Evolutionary conservation across 2,113 vertebrate species (phyloP), one percentile per base, ranked within the genome.

Genomic region (Glaucidium brasilianum): DNA sequence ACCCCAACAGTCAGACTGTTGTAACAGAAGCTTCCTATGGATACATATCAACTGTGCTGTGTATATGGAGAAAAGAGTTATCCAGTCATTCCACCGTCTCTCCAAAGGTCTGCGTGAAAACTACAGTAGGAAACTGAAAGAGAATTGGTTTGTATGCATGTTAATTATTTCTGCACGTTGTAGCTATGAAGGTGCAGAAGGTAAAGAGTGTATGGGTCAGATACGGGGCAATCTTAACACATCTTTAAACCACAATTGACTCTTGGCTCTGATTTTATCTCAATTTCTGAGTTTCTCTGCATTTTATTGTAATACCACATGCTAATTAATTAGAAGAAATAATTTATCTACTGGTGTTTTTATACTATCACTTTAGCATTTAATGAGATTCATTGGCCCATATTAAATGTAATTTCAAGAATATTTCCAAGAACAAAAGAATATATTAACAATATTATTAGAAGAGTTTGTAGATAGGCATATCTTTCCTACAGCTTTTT

Each of bases 311-410:
- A 56, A 30, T 15, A 37, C 8, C 13, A 9, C 13, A 14, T 29
- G 23, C 29, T 90, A 86, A 93, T 93, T 92, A 94, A 92, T 88
- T 85, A 80, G 53, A 81, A 77, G 25, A 94, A 91, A 88, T 87
- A 47, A n/a, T 60, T 77, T 80, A 72, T 52, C 77, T 97, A 16
- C 25, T 84, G 71, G 27, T 90, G 35, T 0, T 88, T 69, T 87
- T 45, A 58, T 55, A 12, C n/a, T 90, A 67, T 62, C 69, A 50
- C 8, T 81, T 90, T 72, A 67, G 74, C 53, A 69, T 69, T 80
- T 95, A 88, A 91, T 78, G 50, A 76, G 55, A 90, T 86, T 90
- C 67, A 76, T 63, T 91, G 91, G 35, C n/a, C 77, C 12, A 15
- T 85, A 22, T 72, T 56, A 66, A 84, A 73, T 50, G 63, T 6